These are phyloP conservation scores for Pristiophorus japonicus DNA, from an alignment of 2,113 vertebrate genomes.

Conservation along the genomic window DNA sequence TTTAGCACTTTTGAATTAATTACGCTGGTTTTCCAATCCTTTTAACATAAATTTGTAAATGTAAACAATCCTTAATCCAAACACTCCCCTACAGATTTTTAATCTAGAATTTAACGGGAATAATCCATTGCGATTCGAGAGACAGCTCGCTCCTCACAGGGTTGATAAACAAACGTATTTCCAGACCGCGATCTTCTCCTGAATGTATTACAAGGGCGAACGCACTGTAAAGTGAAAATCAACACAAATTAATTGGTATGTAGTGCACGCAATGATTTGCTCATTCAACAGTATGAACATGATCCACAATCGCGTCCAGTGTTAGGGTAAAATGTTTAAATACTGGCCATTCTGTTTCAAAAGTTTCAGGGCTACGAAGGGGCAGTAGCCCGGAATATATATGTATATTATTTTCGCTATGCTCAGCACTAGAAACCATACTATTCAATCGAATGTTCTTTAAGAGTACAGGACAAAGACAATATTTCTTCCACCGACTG, in stretches of 20 bases:
- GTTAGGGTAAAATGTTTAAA: not conserved
- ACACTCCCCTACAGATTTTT: not conserved
- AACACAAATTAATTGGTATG: not conserved
- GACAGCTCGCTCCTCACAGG: not conserved
- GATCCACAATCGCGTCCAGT: too few relatives aligned
- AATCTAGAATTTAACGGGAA: not conserved
- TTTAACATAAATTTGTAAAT: not conserved
- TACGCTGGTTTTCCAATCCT: not conserved
- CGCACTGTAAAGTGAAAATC: not conserved
- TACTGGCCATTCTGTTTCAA: not conserved
- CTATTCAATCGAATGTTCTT: not conserved
- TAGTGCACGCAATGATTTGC: not conserved
- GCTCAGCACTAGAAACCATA: not conserved
- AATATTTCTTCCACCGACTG: constrained; percentile 91
- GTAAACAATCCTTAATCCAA: not conserved
- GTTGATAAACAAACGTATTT: not conserved
- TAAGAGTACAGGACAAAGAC: constrained; percentile 79
- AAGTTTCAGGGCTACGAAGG: not conserved
- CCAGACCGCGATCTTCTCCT: not conserved
- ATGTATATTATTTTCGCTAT: not conserved
- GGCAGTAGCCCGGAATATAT: not conserved
- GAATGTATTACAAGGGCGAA: not conserved
- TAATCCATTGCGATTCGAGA: not conserved
- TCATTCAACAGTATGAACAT: not conserved
- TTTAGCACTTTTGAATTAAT: not conserved